A percentile compares a stretch with the other conserved stretches of the same genome.
These are phyloP conservation scores for Austrolebias charrua DNA, from an alignment of 2,797 vertebrate genomes.

Conservation along the genomic window DNA sequence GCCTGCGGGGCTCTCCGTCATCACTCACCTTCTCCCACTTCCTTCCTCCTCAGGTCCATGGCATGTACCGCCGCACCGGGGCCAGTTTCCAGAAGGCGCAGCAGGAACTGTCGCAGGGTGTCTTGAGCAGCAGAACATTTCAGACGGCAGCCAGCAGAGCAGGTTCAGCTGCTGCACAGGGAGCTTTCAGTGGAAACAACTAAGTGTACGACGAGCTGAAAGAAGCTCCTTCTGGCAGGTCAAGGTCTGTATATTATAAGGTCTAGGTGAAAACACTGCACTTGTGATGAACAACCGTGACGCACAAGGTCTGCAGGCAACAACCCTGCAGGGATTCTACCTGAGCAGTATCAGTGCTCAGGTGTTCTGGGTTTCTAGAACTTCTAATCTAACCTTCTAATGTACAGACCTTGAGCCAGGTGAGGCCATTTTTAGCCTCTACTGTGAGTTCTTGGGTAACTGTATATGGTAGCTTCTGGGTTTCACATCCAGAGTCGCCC, in stretches of 20 bases:
- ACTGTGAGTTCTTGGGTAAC: slow-evolving; percentile 12
- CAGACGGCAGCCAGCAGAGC: slow-evolving; percentile 78
- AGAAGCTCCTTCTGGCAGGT: slow-evolving; percentile 15
- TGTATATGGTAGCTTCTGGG: slow-evolving; percentile 27
- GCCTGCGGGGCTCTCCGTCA: too few relatives aligned
- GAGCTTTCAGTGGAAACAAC: slow-evolving; percentile 82
- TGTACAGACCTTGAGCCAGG: slow-evolving; percentile 48
- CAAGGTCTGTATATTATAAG: slow-evolving; percentile 48
- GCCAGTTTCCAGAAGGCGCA: slow-evolving; percentile 98
- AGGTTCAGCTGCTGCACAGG: slow-evolving; percentile 84
- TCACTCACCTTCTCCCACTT: too few relatives aligned
- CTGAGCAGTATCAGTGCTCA: not conserved
- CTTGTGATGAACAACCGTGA: not conserved
- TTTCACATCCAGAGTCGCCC: slow-evolving; percentile 11
- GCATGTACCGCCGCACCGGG: slow-evolving; percentile 89
- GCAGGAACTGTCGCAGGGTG: slow-evolving; percentile 96
- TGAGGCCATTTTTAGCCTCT: slow-evolving; percentile 24
- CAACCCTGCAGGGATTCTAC: not conserved
- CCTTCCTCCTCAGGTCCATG: slow-evolving; percentile 83
- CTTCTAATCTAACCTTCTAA: slow-evolving; percentile 31
- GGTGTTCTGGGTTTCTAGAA: slow-evolving; percentile 8
- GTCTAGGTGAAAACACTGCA: slow-evolving; percentile 13
- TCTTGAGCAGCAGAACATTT: slow-evolving; percentile 88
- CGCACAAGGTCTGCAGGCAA: not conserved
- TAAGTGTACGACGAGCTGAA: slow-evolving; percentile 20